Conservation (phyloP, 2,888 invertebrate genomes). For the Lamellibrachia columna region DNA sequence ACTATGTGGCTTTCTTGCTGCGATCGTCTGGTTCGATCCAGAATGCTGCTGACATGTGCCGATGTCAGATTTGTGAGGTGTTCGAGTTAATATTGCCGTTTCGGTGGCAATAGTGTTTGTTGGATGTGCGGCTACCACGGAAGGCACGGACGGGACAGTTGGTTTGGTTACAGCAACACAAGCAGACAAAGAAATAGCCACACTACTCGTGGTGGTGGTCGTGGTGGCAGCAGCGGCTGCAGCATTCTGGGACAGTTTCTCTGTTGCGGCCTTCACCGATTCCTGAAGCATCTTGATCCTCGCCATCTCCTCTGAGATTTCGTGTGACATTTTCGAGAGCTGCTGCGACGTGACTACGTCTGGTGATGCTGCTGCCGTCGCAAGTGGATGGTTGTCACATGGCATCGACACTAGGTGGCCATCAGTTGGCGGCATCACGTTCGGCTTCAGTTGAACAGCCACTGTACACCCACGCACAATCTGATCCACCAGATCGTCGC, state of each 20-base stretch:
- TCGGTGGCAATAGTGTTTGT: background rate
- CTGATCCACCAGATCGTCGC: background rate
- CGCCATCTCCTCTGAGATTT: background rate
- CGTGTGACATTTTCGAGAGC: background rate
- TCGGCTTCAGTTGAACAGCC: background rate
- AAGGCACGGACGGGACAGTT: background rate
- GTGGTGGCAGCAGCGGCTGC: background rate
- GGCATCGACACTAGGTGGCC: background rate
- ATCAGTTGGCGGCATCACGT: background rate
- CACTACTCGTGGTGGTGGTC: background rate
- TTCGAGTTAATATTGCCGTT: background rate
- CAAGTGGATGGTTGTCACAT: background rate
- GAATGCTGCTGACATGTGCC: background rate
- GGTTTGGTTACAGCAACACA: background rate
- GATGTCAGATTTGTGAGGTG: background rate
- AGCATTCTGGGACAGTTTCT: background rate
- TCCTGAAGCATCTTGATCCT: conserved; percentile 9
- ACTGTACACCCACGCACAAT: background rate
- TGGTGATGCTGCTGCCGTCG: background rate
- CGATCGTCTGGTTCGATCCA: background rate
- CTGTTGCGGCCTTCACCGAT: background rate
- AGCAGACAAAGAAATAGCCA: background rate
- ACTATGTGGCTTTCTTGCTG: background rate
- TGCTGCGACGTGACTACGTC: background rate
- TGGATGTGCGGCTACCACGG: background rate